These are phyloP conservation scores for Mylabris sibirica DNA, from an alignment of 2,888 invertebrate genomes.

Conservation along the genomic window DNA sequence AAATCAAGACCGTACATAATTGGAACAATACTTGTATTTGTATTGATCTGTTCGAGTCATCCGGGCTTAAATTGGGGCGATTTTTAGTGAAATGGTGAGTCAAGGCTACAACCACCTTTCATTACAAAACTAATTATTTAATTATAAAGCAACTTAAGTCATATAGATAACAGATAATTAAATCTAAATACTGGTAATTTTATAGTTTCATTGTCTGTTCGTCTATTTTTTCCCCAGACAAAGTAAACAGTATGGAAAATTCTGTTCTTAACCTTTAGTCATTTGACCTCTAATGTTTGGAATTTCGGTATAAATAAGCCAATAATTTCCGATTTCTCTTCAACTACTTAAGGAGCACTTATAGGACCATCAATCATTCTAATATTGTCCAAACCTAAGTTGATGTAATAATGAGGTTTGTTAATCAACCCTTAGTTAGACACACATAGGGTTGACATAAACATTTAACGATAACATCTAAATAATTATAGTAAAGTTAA, in stretches of 20 bases:
- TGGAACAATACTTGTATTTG: conserved; percentile 23
- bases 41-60: background rate
- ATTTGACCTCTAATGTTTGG: background rate
- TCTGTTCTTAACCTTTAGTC: background rate
- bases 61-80: background rate
- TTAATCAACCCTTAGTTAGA: no score
- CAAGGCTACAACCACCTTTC: background rate
- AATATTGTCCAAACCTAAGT: no score
- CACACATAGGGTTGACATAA: no score
- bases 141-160: background rate
- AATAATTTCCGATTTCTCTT: no score
- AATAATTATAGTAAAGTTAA: no score
- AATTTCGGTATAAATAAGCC: no score
- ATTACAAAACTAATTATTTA: background rate
- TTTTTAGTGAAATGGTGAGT: background rate
- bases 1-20: background rate
- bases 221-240: background rate
- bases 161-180: background rate
- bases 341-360: no score
- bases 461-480: no score
- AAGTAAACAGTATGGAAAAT: background rate
- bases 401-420: no score
- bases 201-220: background rate
- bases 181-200: background rate
- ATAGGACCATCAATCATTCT: no score